Evolutionary conservation across 1,140 invertebrate species (phyloP), one percentile per base, ranked within the genome.

Genomic region (Steinernema feltiae): DNA sequence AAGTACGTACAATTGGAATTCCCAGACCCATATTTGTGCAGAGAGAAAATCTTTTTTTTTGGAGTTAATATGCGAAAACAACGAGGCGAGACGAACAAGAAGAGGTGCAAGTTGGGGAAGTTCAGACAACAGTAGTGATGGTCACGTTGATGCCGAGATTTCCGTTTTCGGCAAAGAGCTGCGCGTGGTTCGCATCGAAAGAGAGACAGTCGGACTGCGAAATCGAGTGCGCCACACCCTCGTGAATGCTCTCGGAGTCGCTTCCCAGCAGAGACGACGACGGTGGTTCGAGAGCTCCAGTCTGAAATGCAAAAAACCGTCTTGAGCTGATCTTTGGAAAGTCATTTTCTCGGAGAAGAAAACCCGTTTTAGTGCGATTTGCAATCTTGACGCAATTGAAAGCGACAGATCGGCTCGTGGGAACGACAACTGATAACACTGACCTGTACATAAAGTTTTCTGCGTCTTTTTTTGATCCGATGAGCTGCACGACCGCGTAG

Each of bases 131-230:
- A 21, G 27, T 75, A 69, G 27, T 76, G 87, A 99, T 99, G 84
- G 97, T 98, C 78, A 99, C 97, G 89, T 99, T 99, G 81, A 99
- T 99, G 80, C 95, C 97, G 74, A 99, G 90, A 89, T 99, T 99
- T 2, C 96, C 97, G 89, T 98, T 98, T 87, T 99, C 97, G 24
- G 97, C 94, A 90, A 99, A 99, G 48, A 98, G 89, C 88, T 98
- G 94, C 74, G 97, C 97, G 87, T 98, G 94, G 72, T 93, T 94
- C 30, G 95, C 97, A 87, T 99, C 97, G 89, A 99, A 99, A 48
- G 98, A 95, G 70, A 99, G 90, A 88, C 97, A 99, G 89, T 99
- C 97, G 70, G 94, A 97, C 85, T 94, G 96, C 86, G 95, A 90
- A 81, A 99, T 99, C n/a, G 97, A 95, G 24, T 93, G 93, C 35